Conservation (phyloP, 2,797 vertebrate genomes). For the Geotrypetes seraphini region DNA sequence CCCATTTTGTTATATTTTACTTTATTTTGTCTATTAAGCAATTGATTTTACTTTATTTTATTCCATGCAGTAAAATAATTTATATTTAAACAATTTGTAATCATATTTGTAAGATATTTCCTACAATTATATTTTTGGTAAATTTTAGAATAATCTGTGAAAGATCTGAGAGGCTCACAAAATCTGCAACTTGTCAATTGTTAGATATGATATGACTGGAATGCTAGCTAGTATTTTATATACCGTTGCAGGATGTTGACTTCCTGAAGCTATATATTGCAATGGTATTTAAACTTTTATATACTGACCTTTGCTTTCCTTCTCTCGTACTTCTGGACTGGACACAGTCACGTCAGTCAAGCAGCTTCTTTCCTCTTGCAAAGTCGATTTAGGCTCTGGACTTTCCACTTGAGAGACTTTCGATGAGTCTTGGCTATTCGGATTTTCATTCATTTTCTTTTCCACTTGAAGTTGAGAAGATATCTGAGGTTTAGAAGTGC, state of each 20-base stretch:
- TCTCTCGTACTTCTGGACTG: constrained; percentile 86
- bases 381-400: constrained; percentile 71
- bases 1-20: no score
- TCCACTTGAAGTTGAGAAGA: constrained; percentile 75
- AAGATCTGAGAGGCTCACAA: constrained; percentile 34
- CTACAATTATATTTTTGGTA: constrained; percentile 13
- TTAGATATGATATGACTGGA: constrained; percentile 81
- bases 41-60: no score
- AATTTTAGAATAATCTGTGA: constrained; percentile 23
- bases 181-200: constrained; percentile 46
- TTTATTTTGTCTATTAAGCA: no score
- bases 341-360: constrained; percentile 77
- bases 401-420: constrained; percentile 74
- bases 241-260: constrained; percentile 78
- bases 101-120: background rate
- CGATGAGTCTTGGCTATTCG: constrained; percentile 61
- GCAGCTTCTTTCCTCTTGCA: constrained; percentile 74
- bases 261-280: constrained; percentile 68
- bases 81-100: background rate
- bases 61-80: no score
- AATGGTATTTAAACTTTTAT: constrained; percentile 69
- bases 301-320: constrained; percentile 96
- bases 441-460: constrained; percentile 74
- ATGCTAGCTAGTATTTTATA: constrained; percentile 81
- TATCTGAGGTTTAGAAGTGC: constrained; percentile 80